phyloP scores from a whole-genome alignment of 2,113 vertebrate species.

The Grus americana region DNA sequence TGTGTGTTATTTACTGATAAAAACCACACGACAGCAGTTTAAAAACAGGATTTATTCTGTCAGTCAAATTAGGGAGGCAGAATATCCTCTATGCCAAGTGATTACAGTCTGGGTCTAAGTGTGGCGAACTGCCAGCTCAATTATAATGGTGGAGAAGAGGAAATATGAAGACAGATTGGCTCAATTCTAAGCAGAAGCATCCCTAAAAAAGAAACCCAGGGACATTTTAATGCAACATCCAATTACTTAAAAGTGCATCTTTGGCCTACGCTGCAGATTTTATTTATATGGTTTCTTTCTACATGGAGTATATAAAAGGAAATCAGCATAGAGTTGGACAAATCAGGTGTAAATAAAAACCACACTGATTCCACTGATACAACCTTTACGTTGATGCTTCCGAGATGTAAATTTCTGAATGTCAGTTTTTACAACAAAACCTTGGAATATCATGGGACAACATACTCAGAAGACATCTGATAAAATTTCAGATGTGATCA shows the following conservation, averaged over 20 bases:
- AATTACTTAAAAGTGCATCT: slow-evolving; percentile 68
- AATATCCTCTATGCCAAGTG: slow-evolving; percentile 63
- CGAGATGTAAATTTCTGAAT: background rate
- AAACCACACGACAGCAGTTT: slow-evolving; percentile 65
- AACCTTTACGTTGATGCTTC: background rate
- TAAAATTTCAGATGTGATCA: background rate
- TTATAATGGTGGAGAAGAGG: slow-evolving; percentile 64
- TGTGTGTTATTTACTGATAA: slow-evolving; percentile 76
- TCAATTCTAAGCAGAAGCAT: slow-evolving; percentile 73
- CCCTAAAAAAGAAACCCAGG: slow-evolving; percentile 67
- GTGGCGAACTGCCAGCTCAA: slow-evolving; percentile 73
- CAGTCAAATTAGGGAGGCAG: slow-evolving; percentile 73
- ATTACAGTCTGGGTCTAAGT: slow-evolving; percentile 52
- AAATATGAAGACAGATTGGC: slow-evolving; percentile 77
- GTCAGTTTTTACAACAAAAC: background rate
- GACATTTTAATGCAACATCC: slow-evolving; percentile 67
- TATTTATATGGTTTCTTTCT: slow-evolving; percentile 10
- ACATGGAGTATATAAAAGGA: background rate
- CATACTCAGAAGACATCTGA: background rate
- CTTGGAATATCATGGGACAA: background rate
- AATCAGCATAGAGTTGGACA: background rate
- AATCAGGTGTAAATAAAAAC: background rate
- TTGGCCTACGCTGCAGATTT: background rate
- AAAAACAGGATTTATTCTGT: slow-evolving; percentile 67
- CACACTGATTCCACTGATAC: background rate